Conservation (phyloP, 2,113 vertebrate species). For the Eptatretus burgeri region DNA sequence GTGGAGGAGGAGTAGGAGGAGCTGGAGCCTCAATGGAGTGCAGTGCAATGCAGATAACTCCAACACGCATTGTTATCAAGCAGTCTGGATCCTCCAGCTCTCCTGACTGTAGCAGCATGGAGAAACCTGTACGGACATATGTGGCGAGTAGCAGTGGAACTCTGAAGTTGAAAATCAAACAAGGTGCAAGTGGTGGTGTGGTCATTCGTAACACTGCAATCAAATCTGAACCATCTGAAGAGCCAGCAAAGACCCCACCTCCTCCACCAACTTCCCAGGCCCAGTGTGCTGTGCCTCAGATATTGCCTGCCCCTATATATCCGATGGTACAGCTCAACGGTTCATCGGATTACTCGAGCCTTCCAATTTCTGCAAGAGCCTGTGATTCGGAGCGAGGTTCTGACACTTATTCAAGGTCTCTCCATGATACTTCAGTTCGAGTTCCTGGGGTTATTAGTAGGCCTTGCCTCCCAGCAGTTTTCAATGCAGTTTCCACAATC, state of each 20-base stretch:
- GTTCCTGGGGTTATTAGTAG: too few species aligned
- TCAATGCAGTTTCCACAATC: too few species aligned
- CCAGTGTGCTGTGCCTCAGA: constrained; percentile 9
- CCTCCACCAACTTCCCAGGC: constrained; percentile 18
- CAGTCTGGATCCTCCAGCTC: neutral
- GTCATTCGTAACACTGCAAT: constrained; percentile 64
- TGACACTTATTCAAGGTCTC: too few species aligned
- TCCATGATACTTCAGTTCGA: too few species aligned
- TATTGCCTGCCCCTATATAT: too few species aligned
- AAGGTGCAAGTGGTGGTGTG: constrained; percentile 57
- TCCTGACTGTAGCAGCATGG: neutral
- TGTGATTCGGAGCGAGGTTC: too few species aligned
- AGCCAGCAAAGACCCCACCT: constrained; percentile 33
- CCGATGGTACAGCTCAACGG: too few species aligned
- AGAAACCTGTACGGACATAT: constrained; percentile 23
- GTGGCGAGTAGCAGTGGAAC: constrained; percentile 58
- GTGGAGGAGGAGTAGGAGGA: too few species aligned
- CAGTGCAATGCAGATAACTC: neutral
- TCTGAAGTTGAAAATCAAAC: constrained; percentile 73
- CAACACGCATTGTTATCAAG: constrained; percentile 3
- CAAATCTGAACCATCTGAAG: constrained; percentile 10
- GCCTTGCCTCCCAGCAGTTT: too few species aligned
- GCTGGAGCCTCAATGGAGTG: neutral
- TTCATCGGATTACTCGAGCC: too few species aligned
- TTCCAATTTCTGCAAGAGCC: too few species aligned